Conservation (phyloP, 1,140 invertebrate species). For the Orchestia grillus region DNA sequence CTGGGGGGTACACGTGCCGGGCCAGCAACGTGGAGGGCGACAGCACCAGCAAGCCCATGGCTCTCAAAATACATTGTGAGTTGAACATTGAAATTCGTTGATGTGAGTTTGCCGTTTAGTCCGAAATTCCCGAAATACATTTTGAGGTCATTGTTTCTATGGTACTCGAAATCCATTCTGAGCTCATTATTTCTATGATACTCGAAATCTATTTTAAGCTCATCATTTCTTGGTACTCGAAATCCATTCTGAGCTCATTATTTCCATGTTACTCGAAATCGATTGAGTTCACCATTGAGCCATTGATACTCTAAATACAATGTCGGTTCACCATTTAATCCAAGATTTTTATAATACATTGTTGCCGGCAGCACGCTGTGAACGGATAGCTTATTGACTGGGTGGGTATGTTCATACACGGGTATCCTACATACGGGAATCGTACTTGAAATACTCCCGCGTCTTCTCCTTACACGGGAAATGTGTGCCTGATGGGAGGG, state of each 20-base stretch:
- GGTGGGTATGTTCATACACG: no score
- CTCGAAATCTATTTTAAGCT: background rate
- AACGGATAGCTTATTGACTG: no score
- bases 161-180: background rate
- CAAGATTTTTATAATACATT: no score
- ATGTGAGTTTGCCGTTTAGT: background rate
- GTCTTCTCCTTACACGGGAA: no score
- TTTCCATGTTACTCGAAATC: background rate
- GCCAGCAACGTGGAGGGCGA: conserved; percentile 76
- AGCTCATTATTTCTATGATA: background rate
- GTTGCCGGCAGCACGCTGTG: no score
- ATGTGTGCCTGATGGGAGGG: no score
- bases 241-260: background rate
- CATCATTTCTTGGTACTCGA: background rate
- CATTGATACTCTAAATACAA: background rate
- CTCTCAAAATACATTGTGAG: conserved; percentile 64
- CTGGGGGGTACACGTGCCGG: conserved; percentile 80
- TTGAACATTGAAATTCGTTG: background rate
- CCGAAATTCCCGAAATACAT: background rate
- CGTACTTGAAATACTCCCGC: no score
- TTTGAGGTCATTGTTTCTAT: background rate
- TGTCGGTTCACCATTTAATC: background rate
- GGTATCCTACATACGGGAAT: no score
- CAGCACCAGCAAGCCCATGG: conserved; percentile 71
- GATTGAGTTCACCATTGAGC: background rate